phyloP scores from a whole-genome alignment of 2,797 vertebrate species.

The Eospalax fontanierii region DNA sequence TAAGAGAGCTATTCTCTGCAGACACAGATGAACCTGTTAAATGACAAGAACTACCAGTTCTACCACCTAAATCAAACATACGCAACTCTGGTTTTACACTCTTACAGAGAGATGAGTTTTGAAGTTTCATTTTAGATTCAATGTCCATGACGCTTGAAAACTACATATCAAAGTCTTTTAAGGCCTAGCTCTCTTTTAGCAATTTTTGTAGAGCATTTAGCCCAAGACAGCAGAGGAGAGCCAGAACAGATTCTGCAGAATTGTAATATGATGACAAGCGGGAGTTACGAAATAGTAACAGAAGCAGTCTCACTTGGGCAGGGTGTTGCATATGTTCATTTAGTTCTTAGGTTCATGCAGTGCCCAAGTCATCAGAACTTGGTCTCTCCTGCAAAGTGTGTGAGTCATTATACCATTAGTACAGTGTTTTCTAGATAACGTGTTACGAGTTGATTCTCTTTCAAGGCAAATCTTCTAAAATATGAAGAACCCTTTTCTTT shows the following conservation, averaged over 20 bases:
- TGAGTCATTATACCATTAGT: neutral
- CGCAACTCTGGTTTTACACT: neutral
- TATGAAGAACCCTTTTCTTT: neutral
- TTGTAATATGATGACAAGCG: neutral
- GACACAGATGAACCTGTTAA: neutral
- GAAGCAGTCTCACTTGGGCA: neutral
- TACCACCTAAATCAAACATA: conserved; percentile 14
- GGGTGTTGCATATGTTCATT: neutral
- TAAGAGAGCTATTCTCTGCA: conserved; percentile 6
- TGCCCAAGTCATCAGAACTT: neutral
- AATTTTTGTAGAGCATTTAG: neutral
- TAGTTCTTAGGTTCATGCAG: neutral
- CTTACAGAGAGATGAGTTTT: neutral
- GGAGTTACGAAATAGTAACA: neutral
- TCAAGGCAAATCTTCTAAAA: conserved; percentile 48
- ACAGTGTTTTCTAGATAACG: neutral
- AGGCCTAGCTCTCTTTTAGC: conserved; percentile 37
- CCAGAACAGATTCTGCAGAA: neutral
- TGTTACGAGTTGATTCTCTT: neutral
- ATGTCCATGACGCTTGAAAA: conserved; percentile 24
- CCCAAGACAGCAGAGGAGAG: conserved; percentile 18
- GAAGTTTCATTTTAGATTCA: conserved; percentile 62
- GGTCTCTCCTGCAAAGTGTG: neutral
- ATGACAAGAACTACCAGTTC: neutral
- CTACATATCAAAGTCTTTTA: conserved; percentile 17